These are phyloP conservation scores for Mirza zaza DNA, from an alignment of 2,113 vertebrate genomes.

Conservation along the genomic window DNA sequence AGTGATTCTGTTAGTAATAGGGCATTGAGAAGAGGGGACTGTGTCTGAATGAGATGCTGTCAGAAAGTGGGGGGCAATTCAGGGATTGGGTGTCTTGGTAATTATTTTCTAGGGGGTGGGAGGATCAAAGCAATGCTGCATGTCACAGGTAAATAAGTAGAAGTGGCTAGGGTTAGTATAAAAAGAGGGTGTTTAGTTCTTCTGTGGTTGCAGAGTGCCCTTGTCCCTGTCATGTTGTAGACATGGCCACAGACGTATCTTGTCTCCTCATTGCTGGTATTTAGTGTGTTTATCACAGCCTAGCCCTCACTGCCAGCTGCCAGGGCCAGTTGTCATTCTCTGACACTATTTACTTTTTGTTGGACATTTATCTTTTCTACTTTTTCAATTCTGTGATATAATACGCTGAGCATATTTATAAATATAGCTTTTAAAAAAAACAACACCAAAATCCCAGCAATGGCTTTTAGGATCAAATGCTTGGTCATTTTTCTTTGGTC, in stretches of 20 bases:
- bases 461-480: not conserved
- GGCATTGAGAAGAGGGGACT: not conserved
- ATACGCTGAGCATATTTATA: not conserved
- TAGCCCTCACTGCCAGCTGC: accelerated
- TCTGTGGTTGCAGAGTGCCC: too few relatives aligned
- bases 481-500: not conserved
- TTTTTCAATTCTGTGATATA: not conserved
- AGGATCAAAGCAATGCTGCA: not conserved
- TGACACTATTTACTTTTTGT: not conserved
- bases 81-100: not conserved
- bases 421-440: not conserved
- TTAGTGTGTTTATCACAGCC: not conserved
- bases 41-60: not conserved
- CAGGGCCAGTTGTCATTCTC: not conserved
- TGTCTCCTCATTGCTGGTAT: too few relatives aligned
- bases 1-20: not conserved
- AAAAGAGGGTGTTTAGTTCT: not conserved
- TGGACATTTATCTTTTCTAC: not conserved
- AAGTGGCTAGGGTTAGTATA: not conserved
- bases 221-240: not conserved
- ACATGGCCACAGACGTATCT: accelerated
- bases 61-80: not conserved
- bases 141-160: not conserved
- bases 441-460: not conserved
- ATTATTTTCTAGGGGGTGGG: not conserved